Percentiles rank a stretch among this genome's conserved stretches.
phyloP scores from a whole-genome alignment of 2,797 vertebrate species.

The Rhadinocentrus ornatus region DNA sequence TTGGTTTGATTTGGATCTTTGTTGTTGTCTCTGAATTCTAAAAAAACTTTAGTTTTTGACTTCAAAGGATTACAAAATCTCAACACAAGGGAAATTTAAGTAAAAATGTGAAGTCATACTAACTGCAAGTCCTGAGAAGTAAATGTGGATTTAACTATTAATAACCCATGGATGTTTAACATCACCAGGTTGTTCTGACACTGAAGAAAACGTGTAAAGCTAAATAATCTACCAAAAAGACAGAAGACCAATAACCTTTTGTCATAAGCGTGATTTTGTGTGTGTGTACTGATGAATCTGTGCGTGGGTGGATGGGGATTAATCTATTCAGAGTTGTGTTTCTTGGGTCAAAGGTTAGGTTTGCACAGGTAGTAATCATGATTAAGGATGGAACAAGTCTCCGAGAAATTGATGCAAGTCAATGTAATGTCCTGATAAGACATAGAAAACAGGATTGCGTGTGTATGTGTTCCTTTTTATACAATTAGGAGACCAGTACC shows the following conservation, averaged over 20 bases:
- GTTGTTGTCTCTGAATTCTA: not conserved
- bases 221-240: too few species aligned
- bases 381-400: conserved; percentile 4
- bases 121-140: not conserved
- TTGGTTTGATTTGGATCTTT: not conserved
- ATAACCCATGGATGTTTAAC: too few species aligned
- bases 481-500: not conserved
- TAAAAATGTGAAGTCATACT: not conserved
- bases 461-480: not conserved
- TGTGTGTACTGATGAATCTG: not conserved
- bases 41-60: not conserved
- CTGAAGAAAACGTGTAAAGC: too few species aligned
- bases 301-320: not conserved
- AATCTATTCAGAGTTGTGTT: not conserved
- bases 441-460: not conserved
- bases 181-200: too few species aligned
- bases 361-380: not conserved
- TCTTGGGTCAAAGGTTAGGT: not conserved
- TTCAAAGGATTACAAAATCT: not conserved
- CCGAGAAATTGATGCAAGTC: not conserved
- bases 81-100: not conserved
- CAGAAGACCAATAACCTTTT: too few species aligned
- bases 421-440: not conserved
- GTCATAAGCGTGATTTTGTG: too few species aligned
- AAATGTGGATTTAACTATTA: too few species aligned